These are phyloP conservation scores for Fissipunctia ypsillon DNA, from an alignment of 2,888 invertebrate genomes.

Conservation along the genomic window DNA sequence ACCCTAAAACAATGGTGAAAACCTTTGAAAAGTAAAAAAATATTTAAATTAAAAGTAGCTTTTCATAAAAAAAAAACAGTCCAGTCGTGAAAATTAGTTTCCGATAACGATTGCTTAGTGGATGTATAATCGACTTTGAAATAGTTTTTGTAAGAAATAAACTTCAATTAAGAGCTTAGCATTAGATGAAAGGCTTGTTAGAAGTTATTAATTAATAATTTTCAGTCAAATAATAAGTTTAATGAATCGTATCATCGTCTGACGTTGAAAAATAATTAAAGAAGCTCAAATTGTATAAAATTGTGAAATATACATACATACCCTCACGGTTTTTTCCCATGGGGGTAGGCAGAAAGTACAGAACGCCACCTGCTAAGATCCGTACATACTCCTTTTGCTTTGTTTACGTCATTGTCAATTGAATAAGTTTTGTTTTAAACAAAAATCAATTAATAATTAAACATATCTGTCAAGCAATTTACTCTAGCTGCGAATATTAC, in stretches of 20 bases:
- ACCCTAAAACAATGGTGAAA: neutral
- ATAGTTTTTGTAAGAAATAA: conserved; percentile 31
- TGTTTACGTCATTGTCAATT: too few relatives aligned
- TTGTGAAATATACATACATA: neutral
- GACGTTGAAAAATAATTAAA: neutral
- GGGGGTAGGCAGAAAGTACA: too few relatives aligned
- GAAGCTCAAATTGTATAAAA: neutral
- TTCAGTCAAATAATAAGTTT: conserved; percentile 1
- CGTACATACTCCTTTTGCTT: too few relatives aligned
- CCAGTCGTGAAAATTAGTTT: neutral
- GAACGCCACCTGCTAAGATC: too few relatives aligned
- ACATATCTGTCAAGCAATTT: neutral
- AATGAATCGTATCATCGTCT: neutral
- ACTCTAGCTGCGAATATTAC: neutral
- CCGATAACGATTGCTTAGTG: neutral
- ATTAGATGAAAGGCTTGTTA: conserved; percentile 34
- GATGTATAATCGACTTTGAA: conserved; percentile 17
- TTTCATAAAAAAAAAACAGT: neutral
- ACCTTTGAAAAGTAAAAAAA: too few relatives aligned
- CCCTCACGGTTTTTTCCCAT: too few relatives aligned
- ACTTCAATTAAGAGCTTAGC: conserved; percentile 35
- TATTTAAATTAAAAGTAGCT: neutral
- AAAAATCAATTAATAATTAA: neutral
- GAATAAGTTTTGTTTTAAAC: neutral
- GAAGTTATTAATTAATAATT: conserved; percentile 41